Conservation (phyloP, 2,888 invertebrate species). For the Macrophya alboannulata region DNA sequence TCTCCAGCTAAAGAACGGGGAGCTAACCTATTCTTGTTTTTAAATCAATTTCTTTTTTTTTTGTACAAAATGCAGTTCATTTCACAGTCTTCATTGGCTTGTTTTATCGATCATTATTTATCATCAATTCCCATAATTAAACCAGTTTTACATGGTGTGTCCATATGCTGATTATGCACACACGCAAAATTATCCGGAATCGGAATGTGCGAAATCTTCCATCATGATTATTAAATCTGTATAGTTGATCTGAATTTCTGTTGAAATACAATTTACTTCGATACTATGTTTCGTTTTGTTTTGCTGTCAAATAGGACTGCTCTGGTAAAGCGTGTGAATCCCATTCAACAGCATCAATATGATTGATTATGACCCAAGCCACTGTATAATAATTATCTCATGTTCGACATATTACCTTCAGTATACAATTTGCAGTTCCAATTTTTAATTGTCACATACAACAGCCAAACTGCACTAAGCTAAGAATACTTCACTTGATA, state of each 20-base stretch:
- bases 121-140: constrained; percentile 53
- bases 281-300: background rate
- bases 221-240: constrained; percentile 7
- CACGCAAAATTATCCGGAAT: constrained; percentile 34
- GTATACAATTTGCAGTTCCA: constrained; percentile 40
- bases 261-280: constrained; percentile 18
- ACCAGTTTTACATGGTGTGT: constrained; percentile 39
- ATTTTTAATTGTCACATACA: constrained; percentile 47
- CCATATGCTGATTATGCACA: constrained; percentile 40
- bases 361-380: constrained; percentile 42
- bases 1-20: constrained; percentile 46
- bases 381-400: constrained; percentile 46
- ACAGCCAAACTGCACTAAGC: constrained; percentile 49
- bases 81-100: constrained; percentile 56
- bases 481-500: constrained; percentile 26
- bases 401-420: constrained; percentile 40
- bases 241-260: background rate
- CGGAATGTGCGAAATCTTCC: constrained; percentile 26
- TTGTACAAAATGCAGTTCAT: constrained; percentile 67
- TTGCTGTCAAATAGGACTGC: constrained; percentile 38
- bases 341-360: constrained; percentile 33
- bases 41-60: constrained; percentile 70
- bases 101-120: constrained; percentile 58
- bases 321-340: constrained; percentile 12
- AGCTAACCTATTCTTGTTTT: constrained; percentile 61